phyloP scores from a whole-genome alignment of 1,140 invertebrate species.

The Zeugodacus cucurbitae region DNA sequence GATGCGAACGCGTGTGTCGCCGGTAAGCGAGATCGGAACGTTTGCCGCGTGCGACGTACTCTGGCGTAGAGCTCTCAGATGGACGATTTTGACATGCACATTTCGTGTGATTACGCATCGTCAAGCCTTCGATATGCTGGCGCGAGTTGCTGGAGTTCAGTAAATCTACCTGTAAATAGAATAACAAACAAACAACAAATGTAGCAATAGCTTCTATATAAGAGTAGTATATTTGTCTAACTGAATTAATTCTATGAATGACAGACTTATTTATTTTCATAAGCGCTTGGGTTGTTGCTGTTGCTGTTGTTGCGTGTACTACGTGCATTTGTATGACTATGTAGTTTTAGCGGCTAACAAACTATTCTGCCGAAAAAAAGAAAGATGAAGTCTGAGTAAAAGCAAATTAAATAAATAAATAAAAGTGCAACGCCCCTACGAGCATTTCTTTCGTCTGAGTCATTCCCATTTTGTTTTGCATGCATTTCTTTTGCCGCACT shows the following conservation, averaged over 20 bases:
- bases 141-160: slow-evolving; percentile 13
- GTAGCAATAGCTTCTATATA: neutral
- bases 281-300: neutral
- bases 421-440: neutral
- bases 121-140: slow-evolving; percentile 35
- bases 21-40: slow-evolving; percentile 42
- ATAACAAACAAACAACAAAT: neutral
- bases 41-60: slow-evolving; percentile 48
- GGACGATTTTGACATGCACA: slow-evolving; percentile 52
- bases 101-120: slow-evolving; percentile 57
- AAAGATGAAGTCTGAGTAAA: too few species aligned
- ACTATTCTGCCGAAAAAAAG: neutral
- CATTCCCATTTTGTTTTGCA: slow-evolving; percentile 22
- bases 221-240: neutral
- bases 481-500: neutral
- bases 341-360: neutral
- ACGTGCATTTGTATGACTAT: neutral
- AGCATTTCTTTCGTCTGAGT: neutral
- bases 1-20: neutral
- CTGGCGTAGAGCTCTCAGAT: slow-evolving; percentile 3
- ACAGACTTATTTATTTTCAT: neutral
- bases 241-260: neutral
- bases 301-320: too few species aligned
- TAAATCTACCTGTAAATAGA: slow-evolving; percentile 33
- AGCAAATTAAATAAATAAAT: neutral